Conservation (phyloP, 2,113 vertebrate genomes). For the Gyps fulvus region DNA sequence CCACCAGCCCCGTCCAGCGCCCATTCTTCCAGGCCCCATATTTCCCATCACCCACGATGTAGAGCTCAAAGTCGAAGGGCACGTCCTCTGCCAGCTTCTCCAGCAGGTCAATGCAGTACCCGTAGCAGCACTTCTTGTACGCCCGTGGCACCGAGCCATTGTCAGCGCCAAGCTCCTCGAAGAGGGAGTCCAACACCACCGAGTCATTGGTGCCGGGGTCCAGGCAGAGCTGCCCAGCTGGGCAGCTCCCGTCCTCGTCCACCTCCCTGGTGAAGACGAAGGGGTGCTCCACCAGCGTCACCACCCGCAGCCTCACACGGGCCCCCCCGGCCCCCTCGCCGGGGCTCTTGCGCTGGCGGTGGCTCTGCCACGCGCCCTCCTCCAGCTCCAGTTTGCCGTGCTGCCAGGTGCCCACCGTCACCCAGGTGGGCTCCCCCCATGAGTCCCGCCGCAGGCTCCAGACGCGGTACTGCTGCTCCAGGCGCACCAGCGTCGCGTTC, state of each 20-base stretch:
- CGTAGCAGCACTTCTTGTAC: constrained; percentile 89
- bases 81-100: constrained; percentile 90
- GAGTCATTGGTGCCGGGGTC: constrained; percentile 82
- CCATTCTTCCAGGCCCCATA: constrained; percentile 86
- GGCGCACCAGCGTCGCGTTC: constrained; percentile 66
- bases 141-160: constrained; percentile 72
- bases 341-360: not conserved
- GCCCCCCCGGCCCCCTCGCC: not conserved
- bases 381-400: constrained; percentile 76
- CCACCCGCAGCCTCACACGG: constrained; percentile 77
- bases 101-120: constrained; percentile 94
- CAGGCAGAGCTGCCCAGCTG: constrained; percentile 86
- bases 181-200: constrained; percentile 72
- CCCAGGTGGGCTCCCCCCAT: constrained; percentile 84
- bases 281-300: constrained; percentile 88
- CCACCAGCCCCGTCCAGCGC: constrained; percentile 92
- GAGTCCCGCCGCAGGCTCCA: constrained; percentile 84
- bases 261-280: constrained; percentile 90
- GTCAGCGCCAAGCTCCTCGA: constrained; percentile 65
- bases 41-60: constrained; percentile 93
- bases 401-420: constrained; percentile 85
- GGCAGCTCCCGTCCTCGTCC: constrained; percentile 85
- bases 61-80: constrained; percentile 90
- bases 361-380: constrained; percentile 68
- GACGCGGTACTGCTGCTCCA: constrained; percentile 76